A percentile compares a stretch with the other conserved stretches of the same genome.
Evolutionary conservation across 2,113 vertebrate species (phyloP).

Genomic region (Alexandromys fortis): DNA sequence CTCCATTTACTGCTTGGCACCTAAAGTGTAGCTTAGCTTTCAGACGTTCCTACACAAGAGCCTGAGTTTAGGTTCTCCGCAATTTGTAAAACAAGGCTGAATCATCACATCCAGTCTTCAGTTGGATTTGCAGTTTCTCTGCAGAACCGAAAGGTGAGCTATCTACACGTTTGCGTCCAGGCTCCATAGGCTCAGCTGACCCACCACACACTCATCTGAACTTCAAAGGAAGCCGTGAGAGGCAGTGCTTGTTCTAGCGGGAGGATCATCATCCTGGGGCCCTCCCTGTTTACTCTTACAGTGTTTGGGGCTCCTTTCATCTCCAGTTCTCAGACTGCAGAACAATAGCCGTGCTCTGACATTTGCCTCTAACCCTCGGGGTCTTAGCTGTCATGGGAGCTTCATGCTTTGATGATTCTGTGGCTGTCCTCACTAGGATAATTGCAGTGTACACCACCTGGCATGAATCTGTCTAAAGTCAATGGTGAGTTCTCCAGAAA

Average conservation of each 20-base stretch:
- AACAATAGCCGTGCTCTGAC: conserved; percentile 34
- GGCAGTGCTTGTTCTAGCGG: conserved; percentile 49
- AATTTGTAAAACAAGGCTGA: not conserved
- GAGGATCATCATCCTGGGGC: conserved; percentile 8
- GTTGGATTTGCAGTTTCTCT: too few relatives aligned
- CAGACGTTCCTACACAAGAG: not conserved
- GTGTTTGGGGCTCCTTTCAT: conserved; percentile 62
- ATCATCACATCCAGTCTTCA: not conserved
- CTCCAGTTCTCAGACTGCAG: conserved; percentile 51
- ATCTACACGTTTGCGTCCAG: not conserved
- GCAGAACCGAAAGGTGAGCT: conserved; percentile 25
- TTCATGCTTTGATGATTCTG: not conserved
- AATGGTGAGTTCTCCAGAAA: not conserved
- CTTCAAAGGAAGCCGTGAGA: conserved; percentile 65
- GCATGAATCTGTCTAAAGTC: not conserved
- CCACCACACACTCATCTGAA: conserved; percentile 40
- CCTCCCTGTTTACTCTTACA: conserved; percentile 58
- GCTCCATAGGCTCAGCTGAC: conserved; percentile 46
- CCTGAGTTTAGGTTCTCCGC: not conserved
- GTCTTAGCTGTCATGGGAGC: not conserved
- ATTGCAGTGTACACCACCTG: not conserved
- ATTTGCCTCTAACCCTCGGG: not conserved
- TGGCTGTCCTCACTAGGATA: not conserved
- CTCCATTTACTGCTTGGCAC: not conserved
- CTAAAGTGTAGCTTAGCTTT: conserved; percentile 15